Evolutionary conservation across 2,113 vertebrate genomes (phyloP).

Genomic region (Saimiri boliviensis): DNA sequence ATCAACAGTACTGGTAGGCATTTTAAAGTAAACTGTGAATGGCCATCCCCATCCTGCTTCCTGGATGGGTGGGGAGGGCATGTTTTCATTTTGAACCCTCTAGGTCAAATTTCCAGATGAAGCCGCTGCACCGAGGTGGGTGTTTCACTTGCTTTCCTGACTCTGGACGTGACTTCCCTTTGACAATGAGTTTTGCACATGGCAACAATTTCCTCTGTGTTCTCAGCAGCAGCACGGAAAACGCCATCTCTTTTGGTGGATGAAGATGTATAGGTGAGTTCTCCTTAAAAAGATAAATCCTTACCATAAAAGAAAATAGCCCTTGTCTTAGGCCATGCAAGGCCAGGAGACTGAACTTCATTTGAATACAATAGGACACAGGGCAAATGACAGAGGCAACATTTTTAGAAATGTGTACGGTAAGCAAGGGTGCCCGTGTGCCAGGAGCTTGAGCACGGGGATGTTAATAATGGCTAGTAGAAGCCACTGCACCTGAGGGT

Average conservation of each 20-base stretch:
- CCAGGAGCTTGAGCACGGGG: not conserved
- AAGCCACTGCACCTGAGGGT: not conserved
- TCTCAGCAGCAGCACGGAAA: not conserved
- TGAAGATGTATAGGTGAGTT: not conserved
- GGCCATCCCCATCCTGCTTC: not conserved
- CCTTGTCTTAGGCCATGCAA: not conserved
- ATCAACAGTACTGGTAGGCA: not conserved
- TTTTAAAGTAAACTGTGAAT: not conserved
- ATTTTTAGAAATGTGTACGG: not conserved
- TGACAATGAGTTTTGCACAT: constrained; percentile 13
- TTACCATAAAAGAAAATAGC: not conserved
- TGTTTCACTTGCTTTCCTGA: not conserved
- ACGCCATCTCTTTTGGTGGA: not conserved
- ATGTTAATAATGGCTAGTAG: not conserved
- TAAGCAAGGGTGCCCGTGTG: not conserved
- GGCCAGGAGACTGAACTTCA: not conserved
- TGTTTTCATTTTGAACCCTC: not conserved
- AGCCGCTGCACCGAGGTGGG: not conserved
- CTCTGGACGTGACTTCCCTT: constrained; percentile 30
- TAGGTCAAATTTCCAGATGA: not conserved
- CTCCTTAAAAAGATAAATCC: not conserved
- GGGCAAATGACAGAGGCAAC: not conserved
- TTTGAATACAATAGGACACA: not conserved
- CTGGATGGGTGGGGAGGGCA: not conserved
- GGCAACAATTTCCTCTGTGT: not conserved